Conservation (phyloP, 2,888 invertebrate species). For the Crematogaster levior region DNA sequence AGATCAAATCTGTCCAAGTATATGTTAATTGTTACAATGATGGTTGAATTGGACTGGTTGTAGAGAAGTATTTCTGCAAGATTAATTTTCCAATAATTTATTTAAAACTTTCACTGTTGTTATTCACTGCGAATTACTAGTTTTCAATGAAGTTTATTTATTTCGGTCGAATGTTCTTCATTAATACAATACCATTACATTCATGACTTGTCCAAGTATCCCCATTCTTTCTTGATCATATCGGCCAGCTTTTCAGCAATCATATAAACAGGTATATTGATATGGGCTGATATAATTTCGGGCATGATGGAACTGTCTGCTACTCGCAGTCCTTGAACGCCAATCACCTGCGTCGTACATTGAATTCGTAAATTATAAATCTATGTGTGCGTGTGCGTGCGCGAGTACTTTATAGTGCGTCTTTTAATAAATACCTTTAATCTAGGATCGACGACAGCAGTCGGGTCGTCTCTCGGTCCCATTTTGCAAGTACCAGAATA, state of each 20-base stretch:
- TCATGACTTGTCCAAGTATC: conserved; percentile 46
- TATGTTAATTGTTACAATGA: not conserved
- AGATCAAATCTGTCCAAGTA: not conserved
- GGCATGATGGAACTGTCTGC: conserved; percentile 90
- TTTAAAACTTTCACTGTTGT: not conserved
- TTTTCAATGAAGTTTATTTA: not conserved
- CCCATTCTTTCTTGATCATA: conserved; percentile 87
- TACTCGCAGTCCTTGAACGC: conserved; percentile 88
- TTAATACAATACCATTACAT: not conserved
- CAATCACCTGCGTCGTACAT: conserved; percentile 77
- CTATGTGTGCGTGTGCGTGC: not conserved
- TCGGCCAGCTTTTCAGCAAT: conserved; percentile 90
- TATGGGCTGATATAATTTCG: conserved; percentile 88
- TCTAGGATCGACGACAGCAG: conserved; percentile 89
- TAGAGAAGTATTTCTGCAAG: not conserved
- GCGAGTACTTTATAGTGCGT: not conserved
- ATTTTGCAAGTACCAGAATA: conserved; percentile 89
- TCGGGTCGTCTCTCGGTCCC: conserved; percentile 88
- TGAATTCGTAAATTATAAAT: not conserved
- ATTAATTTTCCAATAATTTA: not conserved
- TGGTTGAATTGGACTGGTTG: not conserved
- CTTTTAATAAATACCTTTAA: conserved; percentile 84
- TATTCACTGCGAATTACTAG: not conserved
- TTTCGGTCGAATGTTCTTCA: not conserved
- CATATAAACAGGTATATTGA: conserved; percentile 89